Percentiles rank a stretch among this genome's conserved stretches.
These are phyloP conservation scores for Proteles cristata DNA, from an alignment of 2,113 vertebrate species.

Conservation along the genomic window DNA sequence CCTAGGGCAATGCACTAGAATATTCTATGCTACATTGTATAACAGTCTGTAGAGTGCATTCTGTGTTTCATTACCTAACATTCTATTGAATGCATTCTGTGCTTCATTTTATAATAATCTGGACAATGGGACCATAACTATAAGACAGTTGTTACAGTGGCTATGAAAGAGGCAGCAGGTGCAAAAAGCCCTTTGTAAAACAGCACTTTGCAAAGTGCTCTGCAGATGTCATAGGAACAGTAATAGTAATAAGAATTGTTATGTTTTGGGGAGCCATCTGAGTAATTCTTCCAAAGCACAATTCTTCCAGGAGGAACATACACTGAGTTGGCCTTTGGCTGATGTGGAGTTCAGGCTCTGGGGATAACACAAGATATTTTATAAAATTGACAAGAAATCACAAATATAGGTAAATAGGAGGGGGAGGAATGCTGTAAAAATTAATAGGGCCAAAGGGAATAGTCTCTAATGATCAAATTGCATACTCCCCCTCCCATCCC, in stretches of 20 bases:
- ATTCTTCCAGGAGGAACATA: neutral
- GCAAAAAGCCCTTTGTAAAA: neutral
- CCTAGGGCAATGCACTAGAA: neutral
- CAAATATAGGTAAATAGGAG: neutral
- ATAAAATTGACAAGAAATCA: neutral
- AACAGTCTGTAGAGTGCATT: neutral
- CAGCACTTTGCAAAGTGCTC: neutral
- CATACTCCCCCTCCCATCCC: neutral
- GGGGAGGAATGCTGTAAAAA: neutral
- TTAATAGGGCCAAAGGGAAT: neutral
- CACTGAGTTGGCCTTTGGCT: neutral
- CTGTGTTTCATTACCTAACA: neutral
- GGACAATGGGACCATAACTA: neutral
- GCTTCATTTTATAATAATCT: neutral
- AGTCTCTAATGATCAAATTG: neutral
- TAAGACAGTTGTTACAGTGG: neutral
- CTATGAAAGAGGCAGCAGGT: neutral
- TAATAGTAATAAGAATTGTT: neutral
- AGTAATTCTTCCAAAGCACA: conserved; percentile 21
- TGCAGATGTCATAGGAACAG: neutral
- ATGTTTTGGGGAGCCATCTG: neutral
- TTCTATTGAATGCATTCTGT: neutral
- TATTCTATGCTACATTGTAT: neutral
- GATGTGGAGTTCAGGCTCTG: neutral
- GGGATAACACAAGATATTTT: neutral